Conservation (phyloP, 2,797 vertebrate genomes). For the Sebastes cheni region DNA sequence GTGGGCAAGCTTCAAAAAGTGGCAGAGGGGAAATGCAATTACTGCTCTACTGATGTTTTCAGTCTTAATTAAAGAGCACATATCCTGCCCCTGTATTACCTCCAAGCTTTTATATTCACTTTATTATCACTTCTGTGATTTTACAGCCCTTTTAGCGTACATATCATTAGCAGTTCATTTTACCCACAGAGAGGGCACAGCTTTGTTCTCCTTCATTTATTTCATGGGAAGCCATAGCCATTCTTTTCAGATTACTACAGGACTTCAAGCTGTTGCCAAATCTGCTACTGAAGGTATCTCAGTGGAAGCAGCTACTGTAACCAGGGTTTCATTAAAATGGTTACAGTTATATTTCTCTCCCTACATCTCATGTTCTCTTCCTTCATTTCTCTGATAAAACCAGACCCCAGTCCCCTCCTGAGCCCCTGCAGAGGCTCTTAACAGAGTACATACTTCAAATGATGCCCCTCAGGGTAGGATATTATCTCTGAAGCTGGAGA, state of each 20-base stretch:
- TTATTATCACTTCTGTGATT: not conserved
- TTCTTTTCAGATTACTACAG: not conserved
- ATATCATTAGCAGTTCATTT: not conserved
- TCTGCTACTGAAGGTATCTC: not conserved
- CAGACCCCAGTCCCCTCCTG: not conserved
- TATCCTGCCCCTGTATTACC: not conserved
- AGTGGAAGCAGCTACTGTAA: not conserved
- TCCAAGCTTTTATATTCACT: not conserved
- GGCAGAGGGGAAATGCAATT: not conserved
- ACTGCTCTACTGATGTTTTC: not conserved
- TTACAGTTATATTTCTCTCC: not conserved
- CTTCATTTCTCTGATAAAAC: conserved; percentile 24
- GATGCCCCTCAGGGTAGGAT: not conserved
- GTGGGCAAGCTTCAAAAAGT: not conserved
- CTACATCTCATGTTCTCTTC: not conserved
- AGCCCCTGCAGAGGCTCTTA: conserved; percentile 8
- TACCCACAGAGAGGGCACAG: not conserved
- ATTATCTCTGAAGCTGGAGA: not conserved
- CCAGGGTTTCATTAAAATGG: conserved; percentile 9
- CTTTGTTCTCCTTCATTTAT: conserved; percentile 9
- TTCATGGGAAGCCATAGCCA: not conserved
- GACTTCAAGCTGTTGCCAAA: conserved; percentile 2
- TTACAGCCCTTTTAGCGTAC: not conserved
- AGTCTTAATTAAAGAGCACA: not conserved
- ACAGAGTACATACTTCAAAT: not conserved